These are phyloP conservation scores for Pediacus dermestoides DNA, from an alignment of 2,888 invertebrate species.

Conservation along the genomic window DNA sequence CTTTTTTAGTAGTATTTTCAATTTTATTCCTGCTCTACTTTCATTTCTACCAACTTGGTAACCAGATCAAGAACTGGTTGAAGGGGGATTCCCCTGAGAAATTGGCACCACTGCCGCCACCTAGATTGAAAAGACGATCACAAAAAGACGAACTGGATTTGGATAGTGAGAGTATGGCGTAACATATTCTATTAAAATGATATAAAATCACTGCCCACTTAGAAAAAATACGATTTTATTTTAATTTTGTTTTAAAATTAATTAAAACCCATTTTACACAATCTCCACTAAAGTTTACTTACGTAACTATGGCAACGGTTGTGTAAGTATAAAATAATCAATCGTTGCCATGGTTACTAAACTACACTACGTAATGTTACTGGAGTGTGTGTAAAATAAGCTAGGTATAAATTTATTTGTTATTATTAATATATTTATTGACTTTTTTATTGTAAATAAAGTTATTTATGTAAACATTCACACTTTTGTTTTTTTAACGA, in stretches of 20 bases:
- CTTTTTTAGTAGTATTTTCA: conserved; percentile 64
- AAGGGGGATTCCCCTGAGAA: conserved; percentile 23
- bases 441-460: no score
- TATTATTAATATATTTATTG: no score
- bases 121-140: conserved; percentile 34
- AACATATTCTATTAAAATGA: conserved; percentile 3
- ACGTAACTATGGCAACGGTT: no score
- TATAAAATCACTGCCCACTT: no score
- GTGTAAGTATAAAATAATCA: no score
- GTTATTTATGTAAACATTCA: no score
- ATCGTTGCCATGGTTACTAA: no score
- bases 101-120: conserved; percentile 39
- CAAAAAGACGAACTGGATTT: conserved; percentile 31
- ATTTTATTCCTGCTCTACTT: conserved; percentile 66
- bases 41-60: conserved; percentile 72
- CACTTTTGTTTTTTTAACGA: no score
- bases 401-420: no score
- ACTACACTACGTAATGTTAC: no score
- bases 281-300: no score
- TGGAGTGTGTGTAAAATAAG: no score
- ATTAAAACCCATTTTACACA: conserved; percentile 5
- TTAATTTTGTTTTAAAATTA: conserved; percentile 3
- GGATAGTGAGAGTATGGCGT: conserved; percentile 27
- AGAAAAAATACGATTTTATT: background rate
- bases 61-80: conserved; percentile 62